A percentile compares a stretch with the other conserved stretches of the same genome.
phyloP scores from a whole-genome alignment of 1,140 invertebrate genomes.

The Lepidotrigona ventralis region DNA sequence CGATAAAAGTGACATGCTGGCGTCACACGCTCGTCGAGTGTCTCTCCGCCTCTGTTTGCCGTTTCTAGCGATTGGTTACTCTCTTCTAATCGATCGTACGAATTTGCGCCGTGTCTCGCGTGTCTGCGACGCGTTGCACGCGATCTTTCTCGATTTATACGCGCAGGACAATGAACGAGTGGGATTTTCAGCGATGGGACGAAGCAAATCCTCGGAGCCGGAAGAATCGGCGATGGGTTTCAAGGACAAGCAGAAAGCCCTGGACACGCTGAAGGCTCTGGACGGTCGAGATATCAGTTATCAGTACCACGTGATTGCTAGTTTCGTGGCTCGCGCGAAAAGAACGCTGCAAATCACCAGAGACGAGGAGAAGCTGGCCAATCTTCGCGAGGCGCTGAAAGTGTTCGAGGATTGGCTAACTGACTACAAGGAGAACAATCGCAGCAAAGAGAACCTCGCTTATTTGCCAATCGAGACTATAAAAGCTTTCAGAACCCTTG shows the following conservation, averaged over 20 bases:
- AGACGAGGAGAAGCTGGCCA: conserved; percentile 71
- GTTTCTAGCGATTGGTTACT: conserved; percentile 17
- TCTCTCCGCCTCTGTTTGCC: conserved; percentile 1
- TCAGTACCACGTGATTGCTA: conserved; percentile 74
- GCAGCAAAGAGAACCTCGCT: conserved; percentile 71
- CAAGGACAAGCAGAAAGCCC: conserved; percentile 76
- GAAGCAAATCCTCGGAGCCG: conserved; percentile 46
- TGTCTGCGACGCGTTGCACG: not conserved
- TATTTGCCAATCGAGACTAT: conserved; percentile 74
- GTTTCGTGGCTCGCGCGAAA: conserved; percentile 73
- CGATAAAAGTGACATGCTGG: conserved; percentile 46
- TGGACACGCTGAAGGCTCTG: conserved; percentile 71
- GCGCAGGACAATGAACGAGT: not conserved
- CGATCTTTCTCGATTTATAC: not conserved
- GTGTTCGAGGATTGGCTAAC: conserved; percentile 75
- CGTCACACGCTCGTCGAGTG: conserved; percentile 27
- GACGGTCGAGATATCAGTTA: conserved; percentile 74
- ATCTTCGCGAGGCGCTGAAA: conserved; percentile 70
- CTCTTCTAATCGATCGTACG: not conserved
- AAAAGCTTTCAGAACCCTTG: conserved; percentile 67
- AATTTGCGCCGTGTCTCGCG: conserved; percentile 2
- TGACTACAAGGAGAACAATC: conserved; percentile 72
- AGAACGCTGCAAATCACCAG: conserved; percentile 76
- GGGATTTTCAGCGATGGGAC: conserved; percentile 36
- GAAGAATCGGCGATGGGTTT: conserved; percentile 68